Percentiles rank a stretch among this genome's conserved stretches.
These are phyloP conservation scores for Parazoanthus swiftii DNA, from an alignment of 92 coral and sea anemone species.

Conservation along the genomic window DNA sequence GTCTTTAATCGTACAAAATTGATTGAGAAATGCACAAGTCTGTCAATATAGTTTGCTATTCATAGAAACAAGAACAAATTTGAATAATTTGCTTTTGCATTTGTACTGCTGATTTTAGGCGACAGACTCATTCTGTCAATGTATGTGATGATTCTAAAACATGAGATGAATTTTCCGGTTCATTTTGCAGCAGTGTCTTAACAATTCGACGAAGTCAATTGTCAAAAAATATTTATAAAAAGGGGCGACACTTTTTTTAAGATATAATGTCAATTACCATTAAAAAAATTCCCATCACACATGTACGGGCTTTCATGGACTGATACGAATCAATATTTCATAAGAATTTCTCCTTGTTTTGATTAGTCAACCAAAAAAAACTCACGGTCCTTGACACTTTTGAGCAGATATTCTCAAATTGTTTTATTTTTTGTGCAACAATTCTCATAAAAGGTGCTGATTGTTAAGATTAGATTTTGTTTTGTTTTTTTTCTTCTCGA, in stretches of 20 bases:
- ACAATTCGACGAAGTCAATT: not conserved
- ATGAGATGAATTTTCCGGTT: not conserved
- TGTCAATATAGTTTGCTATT: slow-evolving; percentile 2
- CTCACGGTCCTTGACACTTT: not conserved
- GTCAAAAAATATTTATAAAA: not conserved
- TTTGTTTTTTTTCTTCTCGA: not conserved
- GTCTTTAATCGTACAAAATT: slow-evolving; percentile 22
- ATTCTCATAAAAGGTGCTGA: not conserved
- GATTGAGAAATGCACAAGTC: slow-evolving; percentile 26
- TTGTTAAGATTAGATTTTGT: not conserved
- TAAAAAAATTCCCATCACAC: not conserved
- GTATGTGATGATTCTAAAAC: not conserved
- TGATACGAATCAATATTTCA: not conserved
- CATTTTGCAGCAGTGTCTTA: not conserved
- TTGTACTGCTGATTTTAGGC: not conserved
- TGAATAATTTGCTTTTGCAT: not conserved
- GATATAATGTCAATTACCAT: not conserved
- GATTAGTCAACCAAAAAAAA: not conserved
- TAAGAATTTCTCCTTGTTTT: not conserved
- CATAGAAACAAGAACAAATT: not conserved
- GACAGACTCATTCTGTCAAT: not conserved
- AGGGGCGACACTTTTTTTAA: not conserved
- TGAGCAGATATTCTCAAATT: not conserved
- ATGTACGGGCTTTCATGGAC: not conserved
- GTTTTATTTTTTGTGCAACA: not conserved